Evolutionary conservation across 2,888 invertebrate genomes (phyloP), one percentile per base, ranked within the genome.

Genomic region (Acronicta psi): DNA sequence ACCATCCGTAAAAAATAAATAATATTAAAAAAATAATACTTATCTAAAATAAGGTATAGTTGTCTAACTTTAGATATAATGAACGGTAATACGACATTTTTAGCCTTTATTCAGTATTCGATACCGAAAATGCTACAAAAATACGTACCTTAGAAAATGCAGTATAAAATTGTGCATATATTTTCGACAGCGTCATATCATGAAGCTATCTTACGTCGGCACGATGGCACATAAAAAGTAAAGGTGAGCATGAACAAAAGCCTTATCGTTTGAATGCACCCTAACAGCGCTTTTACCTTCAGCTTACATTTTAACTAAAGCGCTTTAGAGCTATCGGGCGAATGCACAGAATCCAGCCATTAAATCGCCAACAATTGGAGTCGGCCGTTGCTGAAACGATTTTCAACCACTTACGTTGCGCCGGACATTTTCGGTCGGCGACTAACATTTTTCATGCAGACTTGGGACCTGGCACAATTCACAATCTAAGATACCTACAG

Each of bases 391-490:
- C 67, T 76, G 79, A 83, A 84, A 73, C 87, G 83, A 85, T 85
- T 85, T 85, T 80, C 81, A 82, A 75, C 79, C 82, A 81, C 82
- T 84, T 82, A 79, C 79, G 71, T 72, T 69, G 58, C 60, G 56
- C 76, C 69, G 77, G 81, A 77, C 81, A 77, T 79, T 85, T 81
- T 70, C 64, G 73, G 67, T 72, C 50, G 59, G 77, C 71, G 67
- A 72, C 78, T 75, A 78, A 79, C 80, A 83, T 83, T 84, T 86
- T 85, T 85, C 81, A 83, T 81, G 72, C 67, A 75, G 75, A 75
- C 69, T 69, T 75, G 71, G 69, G 69, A 68, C 71, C 57, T 58
- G 52, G 74, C 69, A 69, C 65, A 79, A 79, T 72, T 68, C 58
- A 73, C 67, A 73, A 52, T 61, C 59, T 62, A 72, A 75, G 60